Conservation (phyloP, 2,888 invertebrate species). For the Ochropleura plecta region DNA sequence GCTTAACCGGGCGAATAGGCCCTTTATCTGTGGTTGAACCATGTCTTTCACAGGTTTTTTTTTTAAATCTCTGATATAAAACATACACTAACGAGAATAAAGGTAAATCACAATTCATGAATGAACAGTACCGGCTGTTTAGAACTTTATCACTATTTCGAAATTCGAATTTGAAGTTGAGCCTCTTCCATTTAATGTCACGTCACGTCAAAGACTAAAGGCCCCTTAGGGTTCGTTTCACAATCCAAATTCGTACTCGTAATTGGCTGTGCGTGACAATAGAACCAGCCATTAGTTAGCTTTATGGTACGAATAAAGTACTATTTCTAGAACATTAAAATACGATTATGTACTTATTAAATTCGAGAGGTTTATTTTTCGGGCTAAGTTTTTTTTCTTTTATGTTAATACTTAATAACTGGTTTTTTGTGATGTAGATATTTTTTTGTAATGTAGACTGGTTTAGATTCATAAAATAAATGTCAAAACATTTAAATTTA, state of each 20-base stretch:
- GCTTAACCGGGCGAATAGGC: too few relatives aligned
- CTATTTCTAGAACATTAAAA: slow-evolving; percentile 32
- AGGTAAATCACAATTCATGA: not conserved
- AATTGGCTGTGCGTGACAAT: slow-evolving; percentile 39
- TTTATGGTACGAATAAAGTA: slow-evolving; percentile 15
- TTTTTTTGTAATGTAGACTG: not conserved
- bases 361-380: slow-evolving; percentile 1
- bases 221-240: slow-evolving; percentile 31
- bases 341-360: slow-evolving; percentile 8
- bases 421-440: not conserved
- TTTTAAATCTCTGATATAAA: not conserved
- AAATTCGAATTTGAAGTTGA: slow-evolving; percentile 49
- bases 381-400: not conserved
- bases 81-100: too few relatives aligned
- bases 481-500: not conserved
- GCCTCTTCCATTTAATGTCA: slow-evolving; percentile 50
- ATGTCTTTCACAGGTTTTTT: not conserved
- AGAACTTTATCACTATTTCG: slow-evolving; percentile 25
- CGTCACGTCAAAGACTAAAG: slow-evolving; percentile 17
- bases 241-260: slow-evolving; percentile 29
- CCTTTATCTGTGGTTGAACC: slow-evolving; percentile 27
- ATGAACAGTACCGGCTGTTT: not conserved
- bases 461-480: not conserved
- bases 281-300: slow-evolving; percentile 24
- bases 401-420: too few relatives aligned